phyloP scores from a whole-genome alignment of 1,140 invertebrate genomes.

The Palaemon carinicauda region DNA sequence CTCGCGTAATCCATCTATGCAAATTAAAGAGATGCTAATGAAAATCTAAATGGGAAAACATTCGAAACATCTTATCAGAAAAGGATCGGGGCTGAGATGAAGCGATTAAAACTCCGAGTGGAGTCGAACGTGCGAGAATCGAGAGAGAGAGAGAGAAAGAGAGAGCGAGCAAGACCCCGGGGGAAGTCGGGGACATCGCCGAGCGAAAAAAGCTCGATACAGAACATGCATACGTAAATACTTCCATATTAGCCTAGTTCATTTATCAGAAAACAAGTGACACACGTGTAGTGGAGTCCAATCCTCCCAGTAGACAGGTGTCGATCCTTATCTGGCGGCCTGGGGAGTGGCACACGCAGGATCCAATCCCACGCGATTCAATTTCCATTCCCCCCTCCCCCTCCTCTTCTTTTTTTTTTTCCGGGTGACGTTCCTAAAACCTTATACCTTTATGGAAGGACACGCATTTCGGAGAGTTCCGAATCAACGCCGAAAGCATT shows the following conservation, averaged over 20 bases:
- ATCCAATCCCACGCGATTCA: slow-evolving; percentile 33
- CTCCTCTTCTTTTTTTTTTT: not conserved
- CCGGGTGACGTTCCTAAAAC: too few species aligned
- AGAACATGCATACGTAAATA: slow-evolving; percentile 49
- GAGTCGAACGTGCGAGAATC: not conserved
- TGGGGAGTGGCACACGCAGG: slow-evolving; percentile 15
- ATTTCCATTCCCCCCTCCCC: too few species aligned
- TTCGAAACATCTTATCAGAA: too few species aligned
- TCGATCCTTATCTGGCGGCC: slow-evolving; percentile 38
- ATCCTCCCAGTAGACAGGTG: slow-evolving; percentile 44
- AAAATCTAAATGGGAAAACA: too few species aligned
- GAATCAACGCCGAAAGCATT: too few species aligned
- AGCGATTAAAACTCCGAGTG: not conserved
- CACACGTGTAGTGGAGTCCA: slow-evolving; percentile 50
- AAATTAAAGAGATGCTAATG: too few species aligned
- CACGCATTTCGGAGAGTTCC: too few species aligned
- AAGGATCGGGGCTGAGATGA: too few species aligned
- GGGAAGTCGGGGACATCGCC: not conserved
- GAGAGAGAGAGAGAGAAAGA: too few species aligned
- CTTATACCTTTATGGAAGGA: too few species aligned
- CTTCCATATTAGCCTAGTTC: slow-evolving; percentile 44
- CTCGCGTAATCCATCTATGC: too few species aligned
- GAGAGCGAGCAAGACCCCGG: too few species aligned
- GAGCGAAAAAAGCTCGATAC: not conserved
- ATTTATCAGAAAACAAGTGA: slow-evolving; percentile 56